These are phyloP conservation scores for Apamea monoglypha DNA, from an alignment of 2,888 invertebrate species.

Conservation along the genomic window DNA sequence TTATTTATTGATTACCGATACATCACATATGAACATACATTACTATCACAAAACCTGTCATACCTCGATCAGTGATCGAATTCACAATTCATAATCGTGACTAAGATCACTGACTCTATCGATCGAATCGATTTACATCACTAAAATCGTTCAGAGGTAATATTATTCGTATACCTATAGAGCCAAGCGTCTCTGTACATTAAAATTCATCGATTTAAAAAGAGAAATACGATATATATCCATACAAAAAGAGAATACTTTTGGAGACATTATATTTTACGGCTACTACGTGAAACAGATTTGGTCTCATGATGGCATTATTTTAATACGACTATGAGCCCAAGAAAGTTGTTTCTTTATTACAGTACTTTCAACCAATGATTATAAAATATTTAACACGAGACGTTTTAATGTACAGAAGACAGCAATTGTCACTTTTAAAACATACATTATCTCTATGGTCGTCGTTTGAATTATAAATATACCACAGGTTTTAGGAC, in stretches of 20 bases:
- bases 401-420: conserved; percentile 54
- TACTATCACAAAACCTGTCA: conserved; percentile 74
- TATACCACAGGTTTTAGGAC: conserved; percentile 37
- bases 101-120: conserved; percentile 77
- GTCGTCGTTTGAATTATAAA: conserved; percentile 44
- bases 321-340: conserved; percentile 32
- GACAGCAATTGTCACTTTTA: conserved; percentile 37
- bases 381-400: conserved; percentile 27
- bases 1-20: conserved; percentile 74
- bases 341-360: conserved; percentile 35
- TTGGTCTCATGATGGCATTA: conserved; percentile 35
- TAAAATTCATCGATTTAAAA: conserved; percentile 48
- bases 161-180: conserved; percentile 70
- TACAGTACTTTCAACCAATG: conserved; percentile 22
- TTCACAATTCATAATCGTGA: conserved; percentile 87
- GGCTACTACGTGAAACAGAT: conserved; percentile 12
- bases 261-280: conserved; percentile 35
- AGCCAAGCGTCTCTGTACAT: conserved; percentile 55
- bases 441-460: conserved; percentile 49
- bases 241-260: conserved; percentile 11
- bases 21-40: conserved; percentile 74
- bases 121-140: conserved; percentile 62
- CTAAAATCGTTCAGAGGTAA: conserved; percentile 70
- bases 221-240: conserved; percentile 1
- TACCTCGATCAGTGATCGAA: conserved; percentile 79